Evolutionary conservation across 2,797 vertebrate genomes (phyloP).

Genomic region (Acanthurus tractus): DNA sequence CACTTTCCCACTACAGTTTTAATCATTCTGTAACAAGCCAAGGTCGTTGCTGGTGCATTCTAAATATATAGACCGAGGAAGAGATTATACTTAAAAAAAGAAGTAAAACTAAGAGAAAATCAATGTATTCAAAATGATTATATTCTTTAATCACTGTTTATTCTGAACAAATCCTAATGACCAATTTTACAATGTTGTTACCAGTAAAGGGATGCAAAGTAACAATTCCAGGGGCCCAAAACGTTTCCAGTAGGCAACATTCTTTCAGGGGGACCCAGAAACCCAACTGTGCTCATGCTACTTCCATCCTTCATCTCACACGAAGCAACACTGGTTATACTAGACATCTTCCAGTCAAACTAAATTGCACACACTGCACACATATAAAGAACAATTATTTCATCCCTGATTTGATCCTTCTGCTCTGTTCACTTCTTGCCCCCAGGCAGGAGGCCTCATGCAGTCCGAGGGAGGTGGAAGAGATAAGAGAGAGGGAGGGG

Average conservation of each 20-base stretch:
- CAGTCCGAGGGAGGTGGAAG: constrained; percentile 33
- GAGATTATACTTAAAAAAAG: constrained; percentile 10
- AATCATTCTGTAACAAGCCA: constrained; percentile 24
- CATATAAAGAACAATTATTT: constrained; percentile 49
- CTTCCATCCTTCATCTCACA: background rate
- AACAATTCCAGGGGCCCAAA: background rate
- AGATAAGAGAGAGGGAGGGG: constrained; percentile 23
- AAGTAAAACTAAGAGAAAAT: constrained; percentile 5
- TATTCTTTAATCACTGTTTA: constrained; percentile 2
- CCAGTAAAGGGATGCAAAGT: background rate
- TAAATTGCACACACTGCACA: constrained; percentile 29
- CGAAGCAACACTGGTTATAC: constrained; percentile 1
- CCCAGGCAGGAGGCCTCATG: constrained; percentile 47
- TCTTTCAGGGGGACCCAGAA: too few species aligned
- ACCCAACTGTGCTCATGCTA: background rate
- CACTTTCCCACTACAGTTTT: constrained; percentile 34
- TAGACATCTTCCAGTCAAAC: constrained; percentile 30
- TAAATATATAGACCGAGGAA: constrained; percentile 13
- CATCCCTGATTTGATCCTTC: constrained; percentile 55
- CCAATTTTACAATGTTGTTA: background rate
- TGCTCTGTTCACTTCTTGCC: constrained; percentile 57
- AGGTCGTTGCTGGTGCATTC: constrained; percentile 31
- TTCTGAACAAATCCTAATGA: background rate
- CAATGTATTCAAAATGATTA: background rate
- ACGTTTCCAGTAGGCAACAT: background rate